Evolutionary conservation across 1,140 invertebrate species (phyloP), one percentile per base, ranked within the genome.

Genomic region (Augochlora pura): DNA sequence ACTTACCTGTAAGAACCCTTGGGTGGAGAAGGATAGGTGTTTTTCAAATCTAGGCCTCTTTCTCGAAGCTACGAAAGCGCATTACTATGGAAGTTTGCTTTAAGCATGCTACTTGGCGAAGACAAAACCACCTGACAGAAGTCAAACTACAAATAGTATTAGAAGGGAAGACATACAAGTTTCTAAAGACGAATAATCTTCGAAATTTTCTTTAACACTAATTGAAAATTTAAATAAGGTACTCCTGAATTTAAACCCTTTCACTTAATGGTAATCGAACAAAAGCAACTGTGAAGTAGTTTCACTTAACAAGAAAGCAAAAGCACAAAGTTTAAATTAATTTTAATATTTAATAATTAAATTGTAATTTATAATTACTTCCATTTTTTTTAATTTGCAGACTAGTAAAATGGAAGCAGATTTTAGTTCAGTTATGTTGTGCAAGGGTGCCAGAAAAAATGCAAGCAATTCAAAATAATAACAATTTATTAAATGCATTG

Each of bases 401-500:
- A 66, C 62, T 72, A 73, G 63, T n/a, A 79, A 54, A 16, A 60
- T 52, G 25, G 54, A 81, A 87, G 77, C 77, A 73, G 27, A 66
- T 83, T 42, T 27, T 62, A 80, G 59, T 80, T 10, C 66, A 83
- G 80, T 78, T 79, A 81, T 78, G 78, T 88, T 81, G 82, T 86
- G 84, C 80, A 38, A 83, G 81, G 88, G 81, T 87, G 85, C 85
- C 83, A 90, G 87, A 90, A 90, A 90, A 87, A 91, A 91, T 87
- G 81, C 87, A 88, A 90, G 86, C 88, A 80, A 72, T 75, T 92
- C 87, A 91, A 91, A 90, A 91, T 91, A 90, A 91, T 88, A 92
- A 92, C 84, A 89, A 84, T 92, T 91, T 91, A 90, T 91, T 91
- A 90, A 89, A 85, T 52, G 81, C 83, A 87, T 86, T 70, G 75